Evolutionary conservation across 2,888 invertebrate genomes (phyloP).

Genomic region (Anarsia innoxiella): DNA sequence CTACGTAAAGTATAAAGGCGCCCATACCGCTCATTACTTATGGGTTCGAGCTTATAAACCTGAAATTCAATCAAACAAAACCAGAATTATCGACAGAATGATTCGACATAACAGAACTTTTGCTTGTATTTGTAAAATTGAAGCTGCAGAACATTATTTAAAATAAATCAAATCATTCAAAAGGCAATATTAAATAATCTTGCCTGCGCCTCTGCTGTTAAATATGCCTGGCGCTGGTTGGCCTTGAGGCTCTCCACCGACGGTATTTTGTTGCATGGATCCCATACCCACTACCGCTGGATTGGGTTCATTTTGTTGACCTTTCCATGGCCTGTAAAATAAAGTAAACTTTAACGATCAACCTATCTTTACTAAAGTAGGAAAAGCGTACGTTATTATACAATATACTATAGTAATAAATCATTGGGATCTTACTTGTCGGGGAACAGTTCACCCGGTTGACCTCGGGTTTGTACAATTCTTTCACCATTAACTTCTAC

Average conservation of each 20-base stretch:
- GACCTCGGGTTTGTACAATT: conserved; percentile 64
- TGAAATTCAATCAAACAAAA: no score
- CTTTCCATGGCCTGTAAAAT: conserved; percentile 69
- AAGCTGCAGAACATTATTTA: no score
- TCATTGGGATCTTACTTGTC: conserved; percentile 65
- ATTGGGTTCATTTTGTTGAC: conserved; percentile 64
- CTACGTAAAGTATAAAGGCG: no score
- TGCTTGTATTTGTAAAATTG: conserved; percentile 1
- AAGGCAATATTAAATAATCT: no score
- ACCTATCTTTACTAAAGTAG: no score
- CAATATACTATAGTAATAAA: no score
- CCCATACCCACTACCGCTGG: conserved; percentile 63
- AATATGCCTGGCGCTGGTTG: conserved; percentile 61
- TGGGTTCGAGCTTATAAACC: no score
- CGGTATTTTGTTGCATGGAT: conserved; percentile 53
- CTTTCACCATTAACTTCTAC: conserved; percentile 66
- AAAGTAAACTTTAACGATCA: no score
- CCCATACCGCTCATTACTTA: no score
- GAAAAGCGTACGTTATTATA: no score
- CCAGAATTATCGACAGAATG: conserved; percentile 8
- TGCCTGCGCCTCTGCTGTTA: conserved; percentile 67
- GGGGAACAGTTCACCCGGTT: conserved; percentile 67
- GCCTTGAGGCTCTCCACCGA: conserved; percentile 49
- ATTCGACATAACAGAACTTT: conserved; percentile 3
- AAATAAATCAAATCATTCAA: no score